Base-by-base conservation (phyloP, 2,888 invertebrate genomes). In the Campoplex capitator region DNA sequence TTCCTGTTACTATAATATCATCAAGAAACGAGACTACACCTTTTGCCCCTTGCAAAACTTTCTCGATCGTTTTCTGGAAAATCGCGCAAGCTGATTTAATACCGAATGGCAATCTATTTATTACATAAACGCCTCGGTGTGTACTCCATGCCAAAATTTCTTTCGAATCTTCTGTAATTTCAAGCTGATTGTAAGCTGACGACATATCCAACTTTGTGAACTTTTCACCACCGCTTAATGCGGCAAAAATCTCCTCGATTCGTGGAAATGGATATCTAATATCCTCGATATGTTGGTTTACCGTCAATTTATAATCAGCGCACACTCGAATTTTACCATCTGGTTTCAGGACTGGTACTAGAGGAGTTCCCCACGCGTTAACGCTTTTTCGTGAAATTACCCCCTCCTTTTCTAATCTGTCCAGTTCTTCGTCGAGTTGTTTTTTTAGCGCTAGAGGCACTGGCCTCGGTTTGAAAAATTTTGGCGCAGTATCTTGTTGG, bases 221-320 rank as follows among this genome's bases (percentile, higher is more conserved):
- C 32, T 56, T 56, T 74, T 74, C 56, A 8, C 74, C 74, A 11
- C 56, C 42, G 58, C 56, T 74, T 35, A 74, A 38, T 35, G 74
- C 56, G 35, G 74, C 74, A 38, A 74, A 74, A 74, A 74, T 54
- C 56, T 74, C 56, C 74, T 74, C 74, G 23, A 74, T 74, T 74
- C 74, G 54, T 11, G 56, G 56, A 42, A 74, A 56, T 38, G 74
- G 74, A 56, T 74, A 23, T 56, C 56, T 35, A 38, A 74, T 56
- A 13, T 74, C 74, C 38, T 74, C 74, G 7, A 74, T 23, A 23
- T 54, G n/a, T 74, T 74, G 54, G 23, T 74, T 54, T 1, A 74
- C n/a, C 23, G 74, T 74, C 38, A 56, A 56, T 38, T 76, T 76
- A 45, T 76, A 76, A 62, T 77, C 65, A n/a, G 77, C 45, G 23